Evolutionary conservation across 2,888 invertebrate genomes (phyloP).

Genomic region (Heliconius hortense): DNA sequence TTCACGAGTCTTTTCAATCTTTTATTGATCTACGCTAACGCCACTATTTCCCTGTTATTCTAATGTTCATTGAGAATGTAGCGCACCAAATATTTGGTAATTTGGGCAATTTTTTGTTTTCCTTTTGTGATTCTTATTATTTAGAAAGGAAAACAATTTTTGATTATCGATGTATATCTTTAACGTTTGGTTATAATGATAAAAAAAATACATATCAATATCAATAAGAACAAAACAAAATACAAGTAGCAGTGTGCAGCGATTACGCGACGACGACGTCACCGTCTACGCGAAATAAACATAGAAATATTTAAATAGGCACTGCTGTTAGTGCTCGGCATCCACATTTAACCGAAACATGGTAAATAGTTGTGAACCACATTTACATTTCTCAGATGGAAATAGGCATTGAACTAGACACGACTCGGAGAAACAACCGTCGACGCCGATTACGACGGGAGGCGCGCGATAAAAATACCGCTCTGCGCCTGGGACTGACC

Average conservation of each 20-base stretch:
- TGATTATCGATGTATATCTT: not conserved
- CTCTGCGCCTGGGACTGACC: slow-evolving; percentile 21
- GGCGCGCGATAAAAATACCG: slow-evolving; percentile 57
- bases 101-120: not conserved
- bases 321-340: not conserved
- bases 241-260: not conserved
- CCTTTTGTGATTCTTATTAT: not conserved
- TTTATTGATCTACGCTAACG: not conserved
- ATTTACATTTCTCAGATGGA: slow-evolving; percentile 8
- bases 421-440: slow-evolving; percentile 17
- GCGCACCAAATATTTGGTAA: not conserved
- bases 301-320: slow-evolving; percentile 20
- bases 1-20: not conserved
- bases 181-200: too few species aligned
- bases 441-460: slow-evolving; percentile 40
- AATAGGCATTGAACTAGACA: slow-evolving; percentile 23
- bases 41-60: not conserved
- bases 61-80: not conserved
- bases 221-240: not conserved
- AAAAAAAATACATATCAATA: too few species aligned
- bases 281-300: not conserved
- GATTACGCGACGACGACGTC: not conserved
- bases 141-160: not conserved
- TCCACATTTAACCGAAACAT: slow-evolving; percentile 14
- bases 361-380: not conserved